phyloP scores from a whole-genome alignment of 2,888 invertebrate genomes.

The Leucozona laternaria region DNA sequence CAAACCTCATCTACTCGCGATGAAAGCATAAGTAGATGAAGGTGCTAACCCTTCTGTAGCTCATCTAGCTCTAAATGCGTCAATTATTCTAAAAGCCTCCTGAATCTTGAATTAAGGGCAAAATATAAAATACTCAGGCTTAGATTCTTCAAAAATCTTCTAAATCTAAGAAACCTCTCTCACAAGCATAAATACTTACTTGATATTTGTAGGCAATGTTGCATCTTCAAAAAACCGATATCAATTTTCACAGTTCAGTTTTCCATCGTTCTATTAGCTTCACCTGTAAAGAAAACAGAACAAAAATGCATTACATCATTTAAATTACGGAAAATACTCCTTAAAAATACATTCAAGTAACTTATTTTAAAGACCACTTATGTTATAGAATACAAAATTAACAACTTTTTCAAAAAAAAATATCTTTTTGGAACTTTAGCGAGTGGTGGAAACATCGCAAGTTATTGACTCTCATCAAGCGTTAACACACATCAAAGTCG shows the following conservation, averaged over 20 bases:
- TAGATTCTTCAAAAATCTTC: too few species aligned
- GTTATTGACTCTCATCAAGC: constrained; percentile 82
- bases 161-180: too few species aligned
- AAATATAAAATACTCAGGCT: too few species aligned
- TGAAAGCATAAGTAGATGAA: too few species aligned
- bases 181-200: not conserved
- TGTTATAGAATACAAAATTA: not conserved
- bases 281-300: constrained; percentile 4
- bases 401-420: constrained; percentile 28
- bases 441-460: constrained; percentile 83
- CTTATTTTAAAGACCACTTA: not conserved
- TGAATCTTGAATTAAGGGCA: too few species aligned
- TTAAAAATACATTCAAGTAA: constrained; percentile 41
- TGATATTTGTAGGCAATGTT: not conserved
- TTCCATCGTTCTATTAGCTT: not conserved
- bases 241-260: not conserved
- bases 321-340: not conserved
- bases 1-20: too few species aligned
- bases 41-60: too few species aligned
- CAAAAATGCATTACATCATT: not conserved
- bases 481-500: constrained; percentile 83
- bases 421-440: constrained; percentile 78
- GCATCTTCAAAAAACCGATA: not conserved
- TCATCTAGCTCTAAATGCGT: too few species aligned
- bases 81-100: too few species aligned